Evolutionary conservation across 2,113 vertebrate genomes (phyloP), one percentile per base, ranked within the genome.

Genomic region (Semnornis frantzii): DNA sequence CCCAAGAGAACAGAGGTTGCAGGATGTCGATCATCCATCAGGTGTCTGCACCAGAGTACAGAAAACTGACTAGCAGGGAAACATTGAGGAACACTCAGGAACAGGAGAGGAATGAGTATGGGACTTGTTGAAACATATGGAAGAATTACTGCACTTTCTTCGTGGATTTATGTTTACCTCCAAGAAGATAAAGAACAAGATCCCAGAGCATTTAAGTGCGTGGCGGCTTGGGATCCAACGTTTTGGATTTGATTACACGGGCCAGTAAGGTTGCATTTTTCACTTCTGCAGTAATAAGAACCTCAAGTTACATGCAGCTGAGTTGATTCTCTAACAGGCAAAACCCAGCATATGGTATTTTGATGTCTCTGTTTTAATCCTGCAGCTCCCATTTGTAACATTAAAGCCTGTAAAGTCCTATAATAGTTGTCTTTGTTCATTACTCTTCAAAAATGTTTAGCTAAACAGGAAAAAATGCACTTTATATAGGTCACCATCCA

Each of bases 241-340:
- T 12, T 95, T 97, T 83, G 85, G 87, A 91, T 90, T 63, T 90
- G 79, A 94, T 94, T 92, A 72, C 69, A 91, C 78, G 70, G 58
- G 76, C 34, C 62, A 80, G 31, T 74, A 81, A 93, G 85, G 20
- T 59, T 94, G 76, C 90, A 94, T 94, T 94, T 95, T 93, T 96
- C 95, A 94, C 94, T 82, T 90, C 93, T 84, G 80, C 46, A 94
- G 89, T 95, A 96, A 92, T 85, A 93, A 85, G 76, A 91, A 31
- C 82, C 23, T 89, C 46, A 82, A 89, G 69, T 85, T 87, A 60
- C 64, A 83, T 25, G 57, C 69, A 58, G 69, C 59, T 74, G 64
- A 94, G 74, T 13, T 70, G 72, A 71, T 93, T 89, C 72, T 46
- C 10, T 69, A 71, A 85, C 42, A 83, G 72, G 80, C 37, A 57